phyloP scores from a whole-genome alignment of 2,888 invertebrate genomes.

The Blastobasis adustella region DNA sequence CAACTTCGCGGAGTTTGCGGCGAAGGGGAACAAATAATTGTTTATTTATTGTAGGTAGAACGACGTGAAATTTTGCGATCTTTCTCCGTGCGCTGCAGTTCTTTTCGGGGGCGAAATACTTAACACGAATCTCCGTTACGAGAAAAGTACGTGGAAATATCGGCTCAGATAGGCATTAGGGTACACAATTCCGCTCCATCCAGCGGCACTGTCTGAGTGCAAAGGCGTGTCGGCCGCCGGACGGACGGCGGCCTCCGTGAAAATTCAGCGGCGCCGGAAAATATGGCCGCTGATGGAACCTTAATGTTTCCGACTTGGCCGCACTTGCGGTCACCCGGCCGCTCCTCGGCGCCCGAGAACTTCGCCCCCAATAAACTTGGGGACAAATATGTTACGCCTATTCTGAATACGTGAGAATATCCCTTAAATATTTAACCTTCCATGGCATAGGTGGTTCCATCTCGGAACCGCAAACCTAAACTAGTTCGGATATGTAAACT shows the following conservation, averaged over 20 bases:
- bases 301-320: conserved; percentile 69
- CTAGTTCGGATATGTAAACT: too few species aligned
- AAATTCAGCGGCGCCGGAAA: conserved; percentile 62
- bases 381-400: conserved; percentile 12
- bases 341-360: conserved; percentile 46
- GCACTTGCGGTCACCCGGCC: conserved; percentile 55
- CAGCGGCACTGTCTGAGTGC: conserved; percentile 61
- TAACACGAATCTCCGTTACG: too few species aligned
- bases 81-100: too few species aligned
- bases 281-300: conserved; percentile 69
- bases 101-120: too few species aligned
- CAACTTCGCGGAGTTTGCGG: background rate
- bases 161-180: conserved; percentile 40
- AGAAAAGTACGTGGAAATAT: conserved; percentile 50
- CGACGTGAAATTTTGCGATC: too few species aligned
- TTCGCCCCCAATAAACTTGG: conserved; percentile 37
- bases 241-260: conserved; percentile 52
- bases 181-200: conserved; percentile 60
- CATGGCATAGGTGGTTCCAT: too few species aligned
- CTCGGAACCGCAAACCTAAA: too few species aligned
- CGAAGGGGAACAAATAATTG: background rate
- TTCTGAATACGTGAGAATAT: background rate
- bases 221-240: conserved; percentile 66
- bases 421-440: too few species aligned
- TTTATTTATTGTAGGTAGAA: too few species aligned